Base-by-base conservation (phyloP, 2,797 vertebrate genomes). In the Acrossocheilus wenchowensis region DNA sequence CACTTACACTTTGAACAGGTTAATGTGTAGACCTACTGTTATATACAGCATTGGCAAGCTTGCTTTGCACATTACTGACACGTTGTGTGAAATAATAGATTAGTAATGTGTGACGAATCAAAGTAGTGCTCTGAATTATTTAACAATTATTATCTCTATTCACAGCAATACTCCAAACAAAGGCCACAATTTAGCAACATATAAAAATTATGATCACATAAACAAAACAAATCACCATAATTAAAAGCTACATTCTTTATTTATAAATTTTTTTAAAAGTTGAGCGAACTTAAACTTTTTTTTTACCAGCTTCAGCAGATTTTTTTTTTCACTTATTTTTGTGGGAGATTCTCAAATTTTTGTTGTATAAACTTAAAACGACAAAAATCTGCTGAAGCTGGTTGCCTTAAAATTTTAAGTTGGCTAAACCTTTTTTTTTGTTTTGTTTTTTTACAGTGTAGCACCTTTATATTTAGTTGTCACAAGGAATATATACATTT, bases 51-150 rank as follows among this genome's bases (percentile, higher is more conserved):
- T 14, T 45, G 21, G 6, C 23, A 45, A 48, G 71, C 78, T 66
- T 80, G 78, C 11, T 48, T 80, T 45, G 41, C 78, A 6, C 9
- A 80, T 45, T 66, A 66, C 41, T 66, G 78, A 80, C 78, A 21
- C 0, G 1, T 66, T 2, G n/a, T 19, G 12, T 79, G 23, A 62
- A 45, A 43, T 62, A 79, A 62, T 79, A n/a, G 39, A 45, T 9
- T 66, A 2, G 5, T 66, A 64, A 64, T 21, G 36, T 23, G n/a
- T 80, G 41, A 66, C 62, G 17, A 34, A 80, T 21, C 43, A 43
- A 64, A 80, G 64, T 80, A 64, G 41, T 64, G 34, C 52, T 78
- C 52, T 78, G 78, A 64, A 45, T 64, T 45, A 80, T 43, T 80
- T 45, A 64, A 41, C 75, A 78, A n/a, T 60, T 41, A n/a, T 60